These are phyloP conservation scores for Diorhabda sublineata DNA, from an alignment of 1,140 invertebrate genomes.

Conservation along the genomic window DNA sequence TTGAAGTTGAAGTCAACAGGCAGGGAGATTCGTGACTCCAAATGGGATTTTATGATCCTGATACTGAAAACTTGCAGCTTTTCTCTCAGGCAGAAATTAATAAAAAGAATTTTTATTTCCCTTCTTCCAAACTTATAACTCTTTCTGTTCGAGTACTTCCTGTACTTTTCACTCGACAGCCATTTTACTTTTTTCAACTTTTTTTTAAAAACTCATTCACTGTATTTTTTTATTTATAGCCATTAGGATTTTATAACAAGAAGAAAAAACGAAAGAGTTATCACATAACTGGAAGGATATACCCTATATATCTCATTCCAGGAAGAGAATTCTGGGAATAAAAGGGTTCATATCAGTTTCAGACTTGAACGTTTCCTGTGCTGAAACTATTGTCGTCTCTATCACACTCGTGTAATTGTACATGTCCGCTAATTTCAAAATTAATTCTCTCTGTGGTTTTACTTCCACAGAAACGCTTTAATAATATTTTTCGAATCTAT, in stretches of 20 bases:
- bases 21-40: constrained; percentile 12
- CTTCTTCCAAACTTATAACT: background rate
- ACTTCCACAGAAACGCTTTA: too few species aligned
- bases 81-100: constrained; percentile 13
- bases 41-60: constrained; percentile 15
- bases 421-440: background rate
- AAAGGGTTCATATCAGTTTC: background rate
- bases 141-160: background rate
- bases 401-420: background rate
- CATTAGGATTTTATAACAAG: background rate
- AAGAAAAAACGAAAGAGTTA: background rate
- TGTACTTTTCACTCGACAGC: background rate
- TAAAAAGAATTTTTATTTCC: constrained; percentile 6
- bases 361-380: background rate
- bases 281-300: background rate
- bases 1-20: constrained; percentile 15
- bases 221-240: background rate
- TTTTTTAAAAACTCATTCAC: background rate
- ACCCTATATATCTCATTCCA: background rate
- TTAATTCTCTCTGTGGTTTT: background rate
- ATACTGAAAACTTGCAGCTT: constrained; percentile 10
- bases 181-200: background rate
- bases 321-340: background rate
- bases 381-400: constrained; percentile 1
- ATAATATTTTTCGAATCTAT: too few species aligned